Evolutionary conservation across 2,888 invertebrate species (phyloP).

Genomic region (Iselma pallidipennis): DNA sequence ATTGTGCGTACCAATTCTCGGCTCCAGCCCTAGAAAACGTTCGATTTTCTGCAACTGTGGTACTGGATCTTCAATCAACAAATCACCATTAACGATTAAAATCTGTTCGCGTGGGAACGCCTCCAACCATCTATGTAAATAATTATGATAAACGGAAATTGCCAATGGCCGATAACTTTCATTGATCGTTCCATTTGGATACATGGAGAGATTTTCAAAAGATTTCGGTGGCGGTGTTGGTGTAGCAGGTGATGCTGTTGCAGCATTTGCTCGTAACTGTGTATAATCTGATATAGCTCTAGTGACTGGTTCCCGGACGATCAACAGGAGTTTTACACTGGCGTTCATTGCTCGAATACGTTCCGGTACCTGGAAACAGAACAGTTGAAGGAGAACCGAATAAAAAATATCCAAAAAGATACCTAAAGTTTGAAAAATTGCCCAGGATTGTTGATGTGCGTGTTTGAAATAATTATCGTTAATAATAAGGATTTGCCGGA

Average conservation of each 20-base stretch:
- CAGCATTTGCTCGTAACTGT: slow-evolving; percentile 83
- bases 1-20: slow-evolving; percentile 77
- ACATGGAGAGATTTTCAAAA: slow-evolving; percentile 81
- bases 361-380: slow-evolving; percentile 75
- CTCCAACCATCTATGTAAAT: slow-evolving; percentile 88
- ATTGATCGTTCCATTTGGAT: slow-evolving; percentile 81
- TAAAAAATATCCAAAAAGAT: too few relatives aligned
- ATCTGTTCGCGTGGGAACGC: slow-evolving; percentile 91
- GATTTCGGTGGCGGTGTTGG: slow-evolving; percentile 56
- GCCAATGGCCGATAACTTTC: slow-evolving; percentile 81
- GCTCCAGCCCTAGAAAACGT: slow-evolving; percentile 76
- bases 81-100: slow-evolving; percentile 93
- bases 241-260: slow-evolving; percentile 69
- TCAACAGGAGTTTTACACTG: slow-evolving; percentile 86
- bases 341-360: slow-evolving; percentile 93
- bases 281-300: slow-evolving; percentile 97
- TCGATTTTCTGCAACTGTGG: slow-evolving; percentile 86
- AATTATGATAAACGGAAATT: slow-evolving; percentile 89
- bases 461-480: background rate
- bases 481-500: background rate
- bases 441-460: too few relatives aligned
- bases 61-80: slow-evolving; percentile 87
- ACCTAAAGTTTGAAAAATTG: too few relatives aligned
- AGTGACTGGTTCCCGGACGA: slow-evolving; percentile 95
- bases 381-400: background rate